Conservation (phyloP, 2,888 invertebrate species). For the Agrotis clavis region DNA sequence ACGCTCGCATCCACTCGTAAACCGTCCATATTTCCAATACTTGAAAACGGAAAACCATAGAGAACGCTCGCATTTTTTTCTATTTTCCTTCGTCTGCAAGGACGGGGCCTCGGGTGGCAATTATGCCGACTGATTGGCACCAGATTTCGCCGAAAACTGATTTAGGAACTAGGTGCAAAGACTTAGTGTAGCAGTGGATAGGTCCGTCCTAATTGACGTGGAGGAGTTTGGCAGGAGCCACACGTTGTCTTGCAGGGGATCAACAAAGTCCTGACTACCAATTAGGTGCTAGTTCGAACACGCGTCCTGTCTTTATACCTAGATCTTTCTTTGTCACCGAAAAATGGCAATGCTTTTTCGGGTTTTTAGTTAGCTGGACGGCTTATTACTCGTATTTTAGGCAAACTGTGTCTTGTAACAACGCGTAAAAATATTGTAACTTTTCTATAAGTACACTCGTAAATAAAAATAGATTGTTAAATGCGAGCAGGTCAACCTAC, state of each 20-base stretch:
- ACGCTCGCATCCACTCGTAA: slow-evolving; percentile 32
- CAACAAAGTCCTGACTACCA: slow-evolving; percentile 51
- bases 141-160: slow-evolving; percentile 38
- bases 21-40: slow-evolving; percentile 56
- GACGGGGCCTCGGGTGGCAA: slow-evolving; percentile 47
- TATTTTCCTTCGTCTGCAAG: slow-evolving; percentile 37
- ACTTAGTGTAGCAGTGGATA: slow-evolving; percentile 22
- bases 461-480: no score
- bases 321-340: slow-evolving; percentile 24
- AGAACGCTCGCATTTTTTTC: slow-evolving; percentile 44
- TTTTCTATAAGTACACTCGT: no score
- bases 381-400: slow-evolving; percentile 3
- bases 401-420: neutral
- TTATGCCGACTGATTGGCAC: slow-evolving; percentile 58
- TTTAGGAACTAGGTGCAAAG: slow-evolving; percentile 23
- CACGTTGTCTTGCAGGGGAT: slow-evolving; percentile 40
- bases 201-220: slow-evolving; percentile 53
- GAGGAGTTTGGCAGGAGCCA: slow-evolving; percentile 25
- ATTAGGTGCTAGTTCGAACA: slow-evolving; percentile 43
- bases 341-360: slow-evolving; percentile 41
- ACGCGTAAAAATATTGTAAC: slow-evolving; percentile 2
- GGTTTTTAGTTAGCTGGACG: neutral
- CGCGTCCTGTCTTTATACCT: slow-evolving; percentile 19
- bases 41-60: slow-evolving; percentile 52
- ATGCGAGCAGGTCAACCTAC: no score